These are phyloP conservation scores for Numida meleagris DNA, from an alignment of 2,113 vertebrate genomes.

Conservation along the genomic window DNA sequence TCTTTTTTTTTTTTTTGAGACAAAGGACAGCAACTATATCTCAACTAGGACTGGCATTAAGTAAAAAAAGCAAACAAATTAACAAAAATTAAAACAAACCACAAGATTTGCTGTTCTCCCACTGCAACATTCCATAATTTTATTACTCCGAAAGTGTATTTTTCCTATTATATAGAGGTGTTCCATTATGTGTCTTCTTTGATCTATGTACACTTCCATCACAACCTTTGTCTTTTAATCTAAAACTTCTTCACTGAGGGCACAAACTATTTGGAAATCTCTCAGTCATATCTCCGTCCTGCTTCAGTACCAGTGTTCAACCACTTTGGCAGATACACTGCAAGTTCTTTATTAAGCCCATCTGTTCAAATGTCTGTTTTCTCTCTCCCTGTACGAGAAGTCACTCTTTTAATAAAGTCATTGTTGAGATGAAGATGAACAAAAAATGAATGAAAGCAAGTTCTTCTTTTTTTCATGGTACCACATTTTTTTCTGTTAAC, in stretches of 20 bases:
- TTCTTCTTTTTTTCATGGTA: not conserved
- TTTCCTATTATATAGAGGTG: not conserved
- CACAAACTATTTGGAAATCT: conserved; percentile 20
- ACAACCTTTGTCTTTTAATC: conserved; percentile 4
- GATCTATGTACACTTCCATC: not conserved
- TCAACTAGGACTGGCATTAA: not conserved
- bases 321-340: conserved; percentile 17
- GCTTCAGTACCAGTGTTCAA: not conserved
- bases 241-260: not conserved
- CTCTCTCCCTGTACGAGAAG: not conserved
- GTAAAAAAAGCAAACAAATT: not conserved
- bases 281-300: not conserved
- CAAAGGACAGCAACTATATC: not conserved
- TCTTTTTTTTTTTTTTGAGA: not conserved
- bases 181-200: not conserved
- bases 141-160: not conserved
- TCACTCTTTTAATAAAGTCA: conserved; percentile 17
- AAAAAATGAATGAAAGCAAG: not conserved
- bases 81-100: not conserved
- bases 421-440: not conserved
- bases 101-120: not conserved
- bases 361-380: conserved; percentile 42
- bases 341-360: conserved; percentile 35
- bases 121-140: not conserved
- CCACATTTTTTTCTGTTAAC: not conserved